These are phyloP conservation scores for Vombatus ursinus DNA, from an alignment of 2,113 vertebrate genomes.

Conservation along the genomic window DNA sequence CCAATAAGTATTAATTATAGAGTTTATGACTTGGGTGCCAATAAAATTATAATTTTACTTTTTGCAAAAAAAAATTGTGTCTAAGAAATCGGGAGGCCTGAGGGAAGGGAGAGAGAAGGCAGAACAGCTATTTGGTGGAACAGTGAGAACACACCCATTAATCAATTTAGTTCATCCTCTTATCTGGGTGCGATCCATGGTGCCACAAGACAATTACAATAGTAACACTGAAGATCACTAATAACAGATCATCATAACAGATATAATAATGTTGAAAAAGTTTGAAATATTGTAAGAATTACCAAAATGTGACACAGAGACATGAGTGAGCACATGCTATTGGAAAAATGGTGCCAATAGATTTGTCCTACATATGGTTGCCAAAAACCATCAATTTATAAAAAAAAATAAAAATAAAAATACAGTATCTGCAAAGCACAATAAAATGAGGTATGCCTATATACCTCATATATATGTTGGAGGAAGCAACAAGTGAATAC, in stretches of 20 bases:
- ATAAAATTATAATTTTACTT: too few relatives aligned
- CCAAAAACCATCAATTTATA: background rate
- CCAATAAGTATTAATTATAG: too few relatives aligned
- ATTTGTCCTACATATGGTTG: background rate
- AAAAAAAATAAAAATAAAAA: background rate
- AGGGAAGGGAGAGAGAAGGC: too few relatives aligned
- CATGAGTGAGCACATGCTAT: background rate
- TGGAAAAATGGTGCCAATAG: background rate
- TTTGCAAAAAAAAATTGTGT: too few relatives aligned
- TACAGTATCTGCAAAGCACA: background rate
- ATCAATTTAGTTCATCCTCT: background rate
- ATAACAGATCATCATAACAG: background rate
- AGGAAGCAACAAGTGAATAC: background rate
- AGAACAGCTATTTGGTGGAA: background rate
- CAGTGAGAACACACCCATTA: background rate
- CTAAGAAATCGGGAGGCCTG: too few relatives aligned
- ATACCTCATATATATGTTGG: background rate
- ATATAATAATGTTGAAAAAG: background rate
- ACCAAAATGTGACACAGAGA: background rate
- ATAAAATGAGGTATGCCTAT: background rate
- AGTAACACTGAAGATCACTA: background rate
- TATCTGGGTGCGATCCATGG: background rate
- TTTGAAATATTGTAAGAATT: background rate
- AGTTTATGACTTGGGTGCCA: too few relatives aligned
- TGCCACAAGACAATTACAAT: background rate